Conservation (phyloP, 2,113 vertebrate species). For the Atrichornis clamosus region DNA sequence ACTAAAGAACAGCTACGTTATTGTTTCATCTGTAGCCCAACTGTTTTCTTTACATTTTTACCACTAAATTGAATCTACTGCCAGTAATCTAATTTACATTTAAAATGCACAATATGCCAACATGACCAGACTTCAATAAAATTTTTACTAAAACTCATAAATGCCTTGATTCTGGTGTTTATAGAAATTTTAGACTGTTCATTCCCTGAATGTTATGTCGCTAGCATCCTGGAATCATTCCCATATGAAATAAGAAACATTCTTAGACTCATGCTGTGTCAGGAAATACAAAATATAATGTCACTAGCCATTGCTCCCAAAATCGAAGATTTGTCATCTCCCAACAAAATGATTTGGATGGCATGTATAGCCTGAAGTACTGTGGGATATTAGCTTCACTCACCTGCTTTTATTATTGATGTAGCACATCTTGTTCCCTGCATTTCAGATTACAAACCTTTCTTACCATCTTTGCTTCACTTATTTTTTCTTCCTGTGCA, state of each 20-base stretch:
- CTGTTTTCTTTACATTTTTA: constrained; percentile 72
- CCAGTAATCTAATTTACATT: constrained; percentile 79
- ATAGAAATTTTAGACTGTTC: constrained; percentile 76
- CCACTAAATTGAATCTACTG: constrained; percentile 76
- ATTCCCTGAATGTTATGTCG: constrained; percentile 49
- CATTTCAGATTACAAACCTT: not conserved
- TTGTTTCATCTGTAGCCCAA: constrained; percentile 69
- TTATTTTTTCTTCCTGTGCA: not conserved
- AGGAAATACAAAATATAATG: constrained; percentile 29
- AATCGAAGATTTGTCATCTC: not conserved
- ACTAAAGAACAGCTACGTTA: constrained; percentile 66
- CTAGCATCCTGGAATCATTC: constrained; percentile 70
- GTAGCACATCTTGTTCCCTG: not conserved
- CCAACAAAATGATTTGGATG: not conserved
- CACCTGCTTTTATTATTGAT: constrained; percentile 3
- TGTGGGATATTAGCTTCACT: not conserved
- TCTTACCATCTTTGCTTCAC: not conserved
- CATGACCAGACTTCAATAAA: constrained; percentile 74
- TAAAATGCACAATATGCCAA: constrained; percentile 74
- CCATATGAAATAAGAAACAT: constrained; percentile 69
- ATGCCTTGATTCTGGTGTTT: constrained; percentile 74
- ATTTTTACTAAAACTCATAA: constrained; percentile 74
- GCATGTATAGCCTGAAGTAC: not conserved
- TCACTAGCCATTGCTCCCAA: not conserved
- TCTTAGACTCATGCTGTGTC: constrained; percentile 38